Percentiles rank a stretch among this genome's conserved stretches.
These are phyloP conservation scores for Diplodus sargus DNA, from an alignment of 2,797 vertebrate species.

Conservation along the genomic window DNA sequence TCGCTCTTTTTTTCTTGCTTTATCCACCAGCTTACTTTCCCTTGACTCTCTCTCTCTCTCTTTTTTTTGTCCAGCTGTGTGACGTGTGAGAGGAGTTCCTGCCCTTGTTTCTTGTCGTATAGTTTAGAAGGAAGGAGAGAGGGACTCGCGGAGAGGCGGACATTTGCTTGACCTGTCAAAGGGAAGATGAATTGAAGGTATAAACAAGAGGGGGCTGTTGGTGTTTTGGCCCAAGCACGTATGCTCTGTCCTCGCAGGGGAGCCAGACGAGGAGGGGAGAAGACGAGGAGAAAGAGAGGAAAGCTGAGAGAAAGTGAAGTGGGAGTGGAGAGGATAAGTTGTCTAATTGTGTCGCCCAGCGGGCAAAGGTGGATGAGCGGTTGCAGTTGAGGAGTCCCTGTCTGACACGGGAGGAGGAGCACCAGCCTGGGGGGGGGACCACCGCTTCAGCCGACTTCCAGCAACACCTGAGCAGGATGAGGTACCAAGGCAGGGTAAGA, in stretches of 20 bases:
- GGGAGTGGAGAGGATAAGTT: conserved; percentile 33
- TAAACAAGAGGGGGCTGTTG: conserved; percentile 64
- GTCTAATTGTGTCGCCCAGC: conserved; percentile 34
- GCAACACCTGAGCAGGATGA: conserved; percentile 77
- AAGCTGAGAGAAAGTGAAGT: conserved; percentile 37
- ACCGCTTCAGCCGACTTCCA: conserved; percentile 53
- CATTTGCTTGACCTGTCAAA: conserved; percentile 65
- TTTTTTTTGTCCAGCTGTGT: conserved; percentile 50
- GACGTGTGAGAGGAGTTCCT: conserved; percentile 80
- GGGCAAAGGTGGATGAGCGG: conserved; percentile 69
- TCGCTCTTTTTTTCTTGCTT: conserved; percentile 38
- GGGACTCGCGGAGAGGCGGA: conserved; percentile 50
- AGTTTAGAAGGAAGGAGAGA: conserved; percentile 58
- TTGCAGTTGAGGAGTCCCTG: conserved; percentile 49
- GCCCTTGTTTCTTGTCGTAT: conserved; percentile 68
- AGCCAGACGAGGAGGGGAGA: conserved; percentile 37
- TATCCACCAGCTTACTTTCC: conserved; percentile 74
- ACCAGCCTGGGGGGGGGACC: conserved; percentile 49
- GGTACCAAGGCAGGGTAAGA: conserved; percentile 84
- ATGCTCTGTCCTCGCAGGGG: conserved; percentile 55
- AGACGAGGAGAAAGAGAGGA: conserved; percentile 32
- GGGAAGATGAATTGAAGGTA: conserved; percentile 67
- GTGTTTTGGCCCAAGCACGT: conserved; percentile 47
- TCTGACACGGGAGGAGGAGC: conserved; percentile 69
- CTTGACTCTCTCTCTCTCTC: conserved; percentile 11